These are phyloP conservation scores for Drosophila greeni DNA, from an alignment of 2,888 invertebrate species.

Conservation along the genomic window DNA sequence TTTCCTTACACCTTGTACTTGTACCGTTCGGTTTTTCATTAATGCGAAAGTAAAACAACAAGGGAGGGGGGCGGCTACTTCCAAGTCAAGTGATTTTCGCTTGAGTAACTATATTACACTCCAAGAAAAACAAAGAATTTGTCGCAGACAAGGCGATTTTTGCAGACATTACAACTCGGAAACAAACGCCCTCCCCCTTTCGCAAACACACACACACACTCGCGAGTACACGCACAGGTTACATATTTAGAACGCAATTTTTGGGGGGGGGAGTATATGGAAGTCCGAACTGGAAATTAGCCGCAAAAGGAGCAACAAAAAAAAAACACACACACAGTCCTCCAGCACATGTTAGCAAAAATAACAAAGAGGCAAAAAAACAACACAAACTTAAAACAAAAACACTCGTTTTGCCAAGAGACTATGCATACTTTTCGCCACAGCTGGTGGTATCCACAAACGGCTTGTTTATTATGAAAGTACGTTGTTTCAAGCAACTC, in stretches of 20 bases:
- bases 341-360: conserved; percentile 5
- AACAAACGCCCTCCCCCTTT: neutral
- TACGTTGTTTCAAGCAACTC: conserved; percentile 10
- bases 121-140: conserved; percentile 1
- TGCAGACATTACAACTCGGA: conserved; percentile 16
- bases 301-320: neutral
- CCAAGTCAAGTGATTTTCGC: conserved; percentile 22
- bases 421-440: conserved; percentile 18
- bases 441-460: conserved; percentile 14
- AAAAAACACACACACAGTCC: neutral
- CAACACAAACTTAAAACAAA: neutral
- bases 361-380: no score
- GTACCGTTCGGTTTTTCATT: conserved; percentile 16
- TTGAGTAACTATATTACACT: conserved; percentile 18
- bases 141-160: conserved; percentile 11
- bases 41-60: conserved; percentile 24
- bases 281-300: neutral
- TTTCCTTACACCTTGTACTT: conserved; percentile 31
- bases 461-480: neutral
- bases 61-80: neutral
- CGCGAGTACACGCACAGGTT: conserved; percentile 1
- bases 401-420: neutral
- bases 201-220: conserved; percentile 5
- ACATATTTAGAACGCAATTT: conserved; percentile 21
- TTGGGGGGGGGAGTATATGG: neutral